These are phyloP conservation scores for Mastomys coucha DNA, from an alignment of 2,113 vertebrate genomes.

Conservation along the genomic window DNA sequence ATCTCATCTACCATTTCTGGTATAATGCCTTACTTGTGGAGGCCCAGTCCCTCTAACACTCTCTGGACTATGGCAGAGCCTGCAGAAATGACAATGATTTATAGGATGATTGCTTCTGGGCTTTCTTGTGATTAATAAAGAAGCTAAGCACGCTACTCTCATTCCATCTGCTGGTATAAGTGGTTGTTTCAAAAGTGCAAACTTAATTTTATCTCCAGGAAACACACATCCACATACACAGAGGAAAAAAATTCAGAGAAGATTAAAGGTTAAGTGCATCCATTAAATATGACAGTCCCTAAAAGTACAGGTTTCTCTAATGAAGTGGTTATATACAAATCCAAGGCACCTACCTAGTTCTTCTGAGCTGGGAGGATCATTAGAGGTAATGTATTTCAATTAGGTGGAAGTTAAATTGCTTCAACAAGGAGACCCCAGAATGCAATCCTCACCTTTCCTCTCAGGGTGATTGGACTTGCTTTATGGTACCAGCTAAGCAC, in stretches of 20 bases:
- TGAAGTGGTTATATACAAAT: background rate
- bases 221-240: background rate
- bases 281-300: background rate
- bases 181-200: slow-evolving; percentile 44
- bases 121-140: slow-evolving; percentile 23
- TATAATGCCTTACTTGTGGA: background rate
- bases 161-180: background rate
- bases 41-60: background rate
- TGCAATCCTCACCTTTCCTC: background rate
- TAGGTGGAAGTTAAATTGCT: background rate
- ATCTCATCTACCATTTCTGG: background rate
- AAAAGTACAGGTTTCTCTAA: slow-evolving; percentile 18
- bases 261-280: slow-evolving; percentile 29
- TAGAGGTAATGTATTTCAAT: background rate
- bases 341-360: background rate
- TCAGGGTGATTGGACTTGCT: background rate
- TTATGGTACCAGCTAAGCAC: background rate
- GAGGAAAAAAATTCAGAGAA: slow-evolving; percentile 14
- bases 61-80: background rate
- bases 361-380: background rate
- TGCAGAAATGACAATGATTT: background rate
- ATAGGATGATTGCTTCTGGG: background rate
- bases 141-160: background rate
- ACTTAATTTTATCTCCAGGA: slow-evolving; percentile 62
- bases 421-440: background rate